Conservation (phyloP, 2,888 invertebrate genomes). For the Dastarcus helophoroides region DNA sequence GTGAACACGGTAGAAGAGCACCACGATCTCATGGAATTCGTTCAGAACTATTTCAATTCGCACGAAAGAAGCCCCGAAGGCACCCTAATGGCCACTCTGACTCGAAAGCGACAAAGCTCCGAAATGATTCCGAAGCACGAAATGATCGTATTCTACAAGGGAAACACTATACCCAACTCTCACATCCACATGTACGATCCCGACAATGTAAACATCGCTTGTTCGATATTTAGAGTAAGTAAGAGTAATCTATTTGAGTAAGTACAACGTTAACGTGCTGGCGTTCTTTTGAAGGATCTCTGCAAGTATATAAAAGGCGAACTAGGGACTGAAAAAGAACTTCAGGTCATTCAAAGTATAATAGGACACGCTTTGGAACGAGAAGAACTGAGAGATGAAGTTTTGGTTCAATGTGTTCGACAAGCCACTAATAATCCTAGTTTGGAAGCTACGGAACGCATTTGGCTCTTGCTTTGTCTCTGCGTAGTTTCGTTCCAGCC, state of each 20-base stretch:
- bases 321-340: constrained; percentile 70
- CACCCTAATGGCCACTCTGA: constrained; percentile 76
- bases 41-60: constrained; percentile 85
- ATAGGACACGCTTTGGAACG: constrained; percentile 81
- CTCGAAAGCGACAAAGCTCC: constrained; percentile 64
- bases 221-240: constrained; percentile 83
- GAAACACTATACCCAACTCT: constrained; percentile 80
- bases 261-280: neutral
- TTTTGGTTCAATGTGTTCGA: constrained; percentile 77
- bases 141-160: constrained; percentile 84
- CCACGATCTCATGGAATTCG: constrained; percentile 84
- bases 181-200: constrained; percentile 93
- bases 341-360: constrained; percentile 71
- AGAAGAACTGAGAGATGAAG: constrained; percentile 85
- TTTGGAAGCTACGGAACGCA: constrained; percentile 68
- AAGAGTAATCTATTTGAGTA: constrained; percentile 50
- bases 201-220: constrained; percentile 82
- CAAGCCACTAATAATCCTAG: constrained; percentile 85
- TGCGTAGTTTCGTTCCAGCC: constrained; percentile 90
- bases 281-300: constrained; percentile 53
- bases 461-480: constrained; percentile 82
- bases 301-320: constrained; percentile 86
- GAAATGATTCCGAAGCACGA: constrained; percentile 81
- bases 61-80: constrained; percentile 80
- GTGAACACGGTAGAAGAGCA: constrained; percentile 47